Conservation (phyloP, 2,888 invertebrate genomes). For the Scaptomyza reducta region DNA sequence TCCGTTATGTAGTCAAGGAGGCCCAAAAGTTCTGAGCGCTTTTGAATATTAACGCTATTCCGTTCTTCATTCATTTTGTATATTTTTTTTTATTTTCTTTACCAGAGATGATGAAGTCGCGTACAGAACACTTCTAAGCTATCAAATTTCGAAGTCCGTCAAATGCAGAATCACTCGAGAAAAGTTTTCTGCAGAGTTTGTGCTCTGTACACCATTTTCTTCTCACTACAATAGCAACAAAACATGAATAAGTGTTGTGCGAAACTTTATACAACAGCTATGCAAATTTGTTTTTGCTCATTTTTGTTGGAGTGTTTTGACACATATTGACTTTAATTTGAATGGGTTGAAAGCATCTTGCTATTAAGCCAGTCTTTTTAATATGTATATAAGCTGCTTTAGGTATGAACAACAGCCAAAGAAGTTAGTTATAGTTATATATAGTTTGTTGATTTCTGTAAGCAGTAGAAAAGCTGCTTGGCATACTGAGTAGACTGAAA, state of each 20-base stretch:
- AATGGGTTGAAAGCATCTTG: constrained; percentile 23
- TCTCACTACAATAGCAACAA: constrained; percentile 14
- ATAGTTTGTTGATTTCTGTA: not conserved
- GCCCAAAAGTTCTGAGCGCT: constrained; percentile 49
- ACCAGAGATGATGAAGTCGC: constrained; percentile 37
- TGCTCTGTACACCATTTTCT: constrained; percentile 1
- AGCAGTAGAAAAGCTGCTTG: constrained; percentile 9
- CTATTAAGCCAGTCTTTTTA: not conserved
- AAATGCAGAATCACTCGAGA: constrained; percentile 48
- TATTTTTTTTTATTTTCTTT: not conserved
- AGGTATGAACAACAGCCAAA: not conserved
- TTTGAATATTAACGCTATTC: constrained; percentile 52
- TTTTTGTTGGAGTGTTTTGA: constrained; percentile 25
- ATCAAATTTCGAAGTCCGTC: constrained; percentile 63
- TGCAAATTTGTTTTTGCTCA: constrained; percentile 28
- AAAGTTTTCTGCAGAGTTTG: constrained; percentile 28
- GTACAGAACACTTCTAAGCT: constrained; percentile 32
- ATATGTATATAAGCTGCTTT: constrained; percentile 6
- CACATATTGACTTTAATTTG: constrained; percentile 55
- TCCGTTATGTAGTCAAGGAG: constrained; percentile 42
- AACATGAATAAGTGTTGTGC: constrained; percentile 33
- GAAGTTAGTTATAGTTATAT: not conserved
- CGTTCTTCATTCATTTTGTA: constrained; percentile 15
- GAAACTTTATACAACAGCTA: constrained; percentile 45
- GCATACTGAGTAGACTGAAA: not conserved